phyloP scores from a whole-genome alignment of 1,140 invertebrate species.

The Gerris buenoi region DNA sequence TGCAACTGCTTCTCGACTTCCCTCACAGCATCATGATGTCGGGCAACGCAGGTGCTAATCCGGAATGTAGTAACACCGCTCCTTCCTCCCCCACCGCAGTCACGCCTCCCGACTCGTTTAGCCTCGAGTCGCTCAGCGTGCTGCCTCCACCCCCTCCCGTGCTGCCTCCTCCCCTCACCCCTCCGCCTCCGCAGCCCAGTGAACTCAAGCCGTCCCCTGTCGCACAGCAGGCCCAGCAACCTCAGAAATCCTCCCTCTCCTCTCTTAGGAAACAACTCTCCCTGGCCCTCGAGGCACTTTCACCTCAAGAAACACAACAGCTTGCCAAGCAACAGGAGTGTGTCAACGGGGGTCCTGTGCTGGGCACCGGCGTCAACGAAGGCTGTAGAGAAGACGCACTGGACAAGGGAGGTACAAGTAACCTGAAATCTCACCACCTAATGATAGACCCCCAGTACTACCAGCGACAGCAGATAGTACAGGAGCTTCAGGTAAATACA shows the following conservation, averaged over 20 bases:
- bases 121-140: constrained; percentile 35
- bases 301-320: background rate
- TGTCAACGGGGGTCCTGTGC: background rate
- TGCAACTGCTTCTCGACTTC: constrained; percentile 86
- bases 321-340: background rate
- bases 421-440: constrained; percentile 8
- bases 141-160: constrained; percentile 16
- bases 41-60: constrained; percentile 6
- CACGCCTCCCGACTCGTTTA: constrained; percentile 30
- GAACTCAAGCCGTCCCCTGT: too few species aligned
- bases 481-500: constrained; percentile 50
- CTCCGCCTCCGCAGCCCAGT: background rate
- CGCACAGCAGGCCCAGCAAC: constrained; percentile 26
- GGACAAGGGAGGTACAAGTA: background rate
- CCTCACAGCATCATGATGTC: constrained; percentile 62
- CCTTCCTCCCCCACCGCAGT: background rate
- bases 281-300: constrained; percentile 3
- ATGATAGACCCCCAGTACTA: constrained; percentile 22
- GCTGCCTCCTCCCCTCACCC: background rate
- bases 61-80: background rate
- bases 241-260: constrained; percentile 25
- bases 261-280: background rate
- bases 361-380: background rate
- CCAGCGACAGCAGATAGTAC: constrained; percentile 50
- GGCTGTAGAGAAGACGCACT: background rate